A percentile compares a stretch with the other conserved stretches of the same genome.
These are phyloP conservation scores for Actinernus sp. DNA, from an alignment of 92 coral and sea anemone genomes.

Conservation along the genomic window DNA sequence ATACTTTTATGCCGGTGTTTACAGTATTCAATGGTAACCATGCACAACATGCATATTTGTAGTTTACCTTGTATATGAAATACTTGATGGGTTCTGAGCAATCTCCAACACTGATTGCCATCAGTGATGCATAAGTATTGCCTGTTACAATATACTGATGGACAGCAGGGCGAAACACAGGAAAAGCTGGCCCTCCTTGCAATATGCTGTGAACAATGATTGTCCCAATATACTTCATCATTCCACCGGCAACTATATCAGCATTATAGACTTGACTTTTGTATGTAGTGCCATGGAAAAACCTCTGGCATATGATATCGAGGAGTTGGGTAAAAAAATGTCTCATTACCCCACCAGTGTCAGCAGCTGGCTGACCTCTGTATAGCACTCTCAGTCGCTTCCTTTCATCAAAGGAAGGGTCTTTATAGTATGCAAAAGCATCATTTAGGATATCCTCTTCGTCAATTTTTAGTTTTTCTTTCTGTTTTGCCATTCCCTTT, in stretches of 20 bases:
- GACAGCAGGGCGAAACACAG: conserved; percentile 50
- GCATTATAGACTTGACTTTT: conserved; percentile 37
- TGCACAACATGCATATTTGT: too few species aligned
- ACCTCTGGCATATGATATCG: conserved; percentile 3
- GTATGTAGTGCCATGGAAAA: conserved; percentile 31
- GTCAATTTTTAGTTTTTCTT: too few species aligned
- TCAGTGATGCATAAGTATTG: conserved; percentile 4
- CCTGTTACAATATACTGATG: conserved; percentile 40
- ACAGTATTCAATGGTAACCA: too few species aligned
- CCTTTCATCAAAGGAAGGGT: too few species aligned
- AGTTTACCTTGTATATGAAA: conserved; percentile 19
- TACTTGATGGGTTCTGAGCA: conserved; percentile 6
- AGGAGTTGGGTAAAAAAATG: conserved; percentile 44
- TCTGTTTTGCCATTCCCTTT: too few species aligned
- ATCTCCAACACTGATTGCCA: neutral
- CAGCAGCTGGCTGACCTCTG: too few species aligned
- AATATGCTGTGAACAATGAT: conserved; percentile 50
- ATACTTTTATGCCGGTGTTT: too few species aligned
- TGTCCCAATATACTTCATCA: conserved; percentile 47
- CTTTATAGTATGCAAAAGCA: too few species aligned
- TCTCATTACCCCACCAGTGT: conserved; percentile 52
- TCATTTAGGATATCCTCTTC: too few species aligned
- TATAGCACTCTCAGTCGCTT: too few species aligned
- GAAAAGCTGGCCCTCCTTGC: conserved; percentile 43
- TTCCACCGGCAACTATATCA: conserved; percentile 49